Evolutionary conservation across 1,140 invertebrate species (phyloP).

Genomic region (Episyrphus balteatus): DNA sequence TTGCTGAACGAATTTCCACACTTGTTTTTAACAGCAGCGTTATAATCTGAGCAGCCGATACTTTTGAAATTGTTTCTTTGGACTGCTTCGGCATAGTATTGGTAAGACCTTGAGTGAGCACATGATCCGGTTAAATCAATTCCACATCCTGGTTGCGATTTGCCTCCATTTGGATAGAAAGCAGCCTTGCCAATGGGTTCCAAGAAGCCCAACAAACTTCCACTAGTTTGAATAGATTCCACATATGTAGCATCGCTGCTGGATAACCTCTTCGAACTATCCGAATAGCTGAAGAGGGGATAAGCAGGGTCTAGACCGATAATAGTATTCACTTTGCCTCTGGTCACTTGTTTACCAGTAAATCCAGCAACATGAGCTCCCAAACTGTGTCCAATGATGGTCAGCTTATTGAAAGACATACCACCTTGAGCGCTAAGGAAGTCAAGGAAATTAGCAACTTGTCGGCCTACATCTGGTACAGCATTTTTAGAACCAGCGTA

Average conservation of each 20-base stretch:
- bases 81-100: slow-evolving; percentile 22
- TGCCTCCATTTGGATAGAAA: slow-evolving; percentile 45
- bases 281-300: slow-evolving; percentile 13
- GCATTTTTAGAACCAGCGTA: background rate
- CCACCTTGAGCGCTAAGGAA: slow-evolving; percentile 14
- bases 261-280: slow-evolving; percentile 22
- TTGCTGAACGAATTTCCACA: slow-evolving; percentile 16
- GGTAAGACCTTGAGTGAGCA: slow-evolving; percentile 19
- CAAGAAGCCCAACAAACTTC: slow-evolving; percentile 31
- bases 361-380: slow-evolving; percentile 20
- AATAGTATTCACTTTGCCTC: slow-evolving; percentile 12
- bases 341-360: slow-evolving; percentile 22
- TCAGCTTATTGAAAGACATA: slow-evolving; percentile 11
- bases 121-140: slow-evolving; percentile 22
- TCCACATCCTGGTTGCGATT: slow-evolving; percentile 45
- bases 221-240: slow-evolving; percentile 41
- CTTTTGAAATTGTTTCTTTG: slow-evolving; percentile 9
- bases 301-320: slow-evolving; percentile 32
- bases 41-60: slow-evolving; percentile 10
- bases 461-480: slow-evolving; percentile 5
- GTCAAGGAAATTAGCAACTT: slow-evolving; percentile 15
- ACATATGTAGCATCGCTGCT: slow-evolving; percentile 15
- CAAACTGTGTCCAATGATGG: slow-evolving; percentile 27
- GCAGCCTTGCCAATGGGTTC: slow-evolving; percentile 40
- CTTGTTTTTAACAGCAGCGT: slow-evolving; percentile 7